These are phyloP conservation scores for Drosophila buzzatii DNA, from an alignment of 2,888 invertebrate genomes.

Conservation along the genomic window DNA sequence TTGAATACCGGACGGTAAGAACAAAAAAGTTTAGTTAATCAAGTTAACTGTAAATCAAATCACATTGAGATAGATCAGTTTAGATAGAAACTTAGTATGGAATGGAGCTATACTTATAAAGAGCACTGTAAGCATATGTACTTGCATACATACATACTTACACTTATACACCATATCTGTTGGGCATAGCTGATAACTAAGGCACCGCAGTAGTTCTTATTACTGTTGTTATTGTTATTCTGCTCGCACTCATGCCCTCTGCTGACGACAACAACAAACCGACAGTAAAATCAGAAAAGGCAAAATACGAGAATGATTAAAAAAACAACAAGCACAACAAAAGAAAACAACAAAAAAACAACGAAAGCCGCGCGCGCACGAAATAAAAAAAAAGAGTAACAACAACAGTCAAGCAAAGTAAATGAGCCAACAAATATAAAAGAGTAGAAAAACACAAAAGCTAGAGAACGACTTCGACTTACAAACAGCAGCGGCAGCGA, in stretches of 20 bases:
- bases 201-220: constrained; percentile 45
- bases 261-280: constrained; percentile 43
- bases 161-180: constrained; percentile 42
- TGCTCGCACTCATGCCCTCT: constrained; percentile 44
- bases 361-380: constrained; percentile 57
- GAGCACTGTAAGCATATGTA: constrained; percentile 24
- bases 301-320: constrained; percentile 63
- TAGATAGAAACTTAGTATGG: not conserved
- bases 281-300: constrained; percentile 58
- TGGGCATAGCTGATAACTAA: constrained; percentile 53
- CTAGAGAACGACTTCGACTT: constrained; percentile 76
- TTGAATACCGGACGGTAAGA: not conserved
- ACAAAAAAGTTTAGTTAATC: not conserved
- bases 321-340: constrained; percentile 47
- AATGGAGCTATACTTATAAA: constrained; percentile 6
- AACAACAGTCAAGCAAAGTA: constrained; percentile 60
- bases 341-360: constrained; percentile 40
- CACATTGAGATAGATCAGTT: constrained; percentile 43
- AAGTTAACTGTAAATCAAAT: not conserved
- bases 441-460: constrained; percentile 58
- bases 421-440: constrained; percentile 66
- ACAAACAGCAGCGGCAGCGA: constrained; percentile 74
- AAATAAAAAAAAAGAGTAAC: constrained; percentile 33
- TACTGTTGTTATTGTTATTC: constrained; percentile 16
- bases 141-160: not conserved